These are phyloP conservation scores for Protonibea diacanthus DNA, from an alignment of 2,797 vertebrate species.

Conservation along the genomic window DNA sequence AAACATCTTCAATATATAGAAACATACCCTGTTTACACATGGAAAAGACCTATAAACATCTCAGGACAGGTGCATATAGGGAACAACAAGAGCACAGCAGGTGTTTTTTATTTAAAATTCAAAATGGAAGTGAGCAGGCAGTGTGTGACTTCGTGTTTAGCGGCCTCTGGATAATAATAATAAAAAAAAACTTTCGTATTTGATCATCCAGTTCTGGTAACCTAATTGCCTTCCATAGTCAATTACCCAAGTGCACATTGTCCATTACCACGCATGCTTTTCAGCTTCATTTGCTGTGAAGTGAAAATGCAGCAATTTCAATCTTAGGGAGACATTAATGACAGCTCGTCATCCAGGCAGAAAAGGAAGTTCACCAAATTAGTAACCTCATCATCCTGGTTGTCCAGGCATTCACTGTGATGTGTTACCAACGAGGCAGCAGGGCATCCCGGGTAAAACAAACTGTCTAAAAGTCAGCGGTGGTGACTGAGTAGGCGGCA, in stretches of 20 bases:
- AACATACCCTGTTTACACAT: background rate
- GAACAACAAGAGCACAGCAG: background rate
- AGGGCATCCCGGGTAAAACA: conserved; percentile 37
- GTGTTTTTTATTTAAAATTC: background rate
- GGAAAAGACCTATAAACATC: background rate
- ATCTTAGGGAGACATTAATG: conserved; percentile 39
- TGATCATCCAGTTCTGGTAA: conserved; percentile 37
- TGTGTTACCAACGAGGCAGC: conserved; percentile 46
- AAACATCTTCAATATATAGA: background rate
- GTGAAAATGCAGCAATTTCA: conserved; percentile 57
- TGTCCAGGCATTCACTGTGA: conserved; percentile 54
- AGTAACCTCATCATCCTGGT: conserved; percentile 49
- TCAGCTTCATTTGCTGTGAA: conserved; percentile 63
- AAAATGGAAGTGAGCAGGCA: background rate
- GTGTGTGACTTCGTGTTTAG: conserved; percentile 5
- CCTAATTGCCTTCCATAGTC: conserved; percentile 55
- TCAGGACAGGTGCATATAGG: background rate
- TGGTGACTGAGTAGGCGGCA: background rate
- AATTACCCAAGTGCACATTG: conserved; percentile 54
- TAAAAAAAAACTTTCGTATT: conserved; percentile 8
- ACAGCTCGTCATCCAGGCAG: conserved; percentile 60
- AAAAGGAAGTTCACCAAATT: conserved; percentile 53
- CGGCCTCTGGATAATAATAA: background rate
- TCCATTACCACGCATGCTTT: conserved; percentile 49
- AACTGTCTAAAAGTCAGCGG: conserved; percentile 28